Evolutionary conservation across 2,797 vertebrate species (phyloP), one percentile per base, ranked within the genome.

Genomic region (Dendrocincla fuliginosa): DNA sequence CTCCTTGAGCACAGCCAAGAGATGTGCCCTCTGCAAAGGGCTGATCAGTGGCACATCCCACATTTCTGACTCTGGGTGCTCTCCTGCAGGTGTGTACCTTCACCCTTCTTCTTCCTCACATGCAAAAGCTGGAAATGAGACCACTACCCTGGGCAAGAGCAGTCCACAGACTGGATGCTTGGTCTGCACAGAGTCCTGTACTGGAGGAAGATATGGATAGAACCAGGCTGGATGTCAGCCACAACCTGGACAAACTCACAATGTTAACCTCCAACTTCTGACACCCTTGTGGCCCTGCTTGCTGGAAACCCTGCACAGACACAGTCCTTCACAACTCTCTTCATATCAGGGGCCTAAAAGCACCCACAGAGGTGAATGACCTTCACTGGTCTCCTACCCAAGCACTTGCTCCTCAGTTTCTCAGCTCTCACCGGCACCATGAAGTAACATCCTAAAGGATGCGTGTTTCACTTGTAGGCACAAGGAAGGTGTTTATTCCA

Each of bases 281-380:
- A 82, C 30, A 80, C 7, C 5, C 10, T 10, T 1, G 4, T 6
- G 50, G 60, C 12, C 25, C 41, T 49, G 5, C 47, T 68, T 11
- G 4, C 39, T 59, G 50, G 33, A 80, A 84, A 77, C 5, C 12
- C 47, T 50, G 9, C 5, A 35, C 16, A 64, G 25, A 79, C 57
- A 68, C 22, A 13, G 3, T 56, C 49, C 35, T 55, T 20, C 74
- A 35, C 42, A 76, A 4, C 14, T 13, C 53, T 8, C 44, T 55
- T 47, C 80, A 59, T 1, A 1, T 18, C 28, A 41, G 16, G 42
- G 20, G 19, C 75, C 76, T 46, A 41, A 77, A 87, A 85, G 25
- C 39, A 69, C 12, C 19, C 0, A 0, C 0, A 0, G 2, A 30
- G 20, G 25, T 52, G 33, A 42, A 44, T 10, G 8, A 65, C 18